These are phyloP conservation scores for Rotaria sp. DNA, from an alignment of 2,888 invertebrate genomes.

Conservation along the genomic window DNA sequence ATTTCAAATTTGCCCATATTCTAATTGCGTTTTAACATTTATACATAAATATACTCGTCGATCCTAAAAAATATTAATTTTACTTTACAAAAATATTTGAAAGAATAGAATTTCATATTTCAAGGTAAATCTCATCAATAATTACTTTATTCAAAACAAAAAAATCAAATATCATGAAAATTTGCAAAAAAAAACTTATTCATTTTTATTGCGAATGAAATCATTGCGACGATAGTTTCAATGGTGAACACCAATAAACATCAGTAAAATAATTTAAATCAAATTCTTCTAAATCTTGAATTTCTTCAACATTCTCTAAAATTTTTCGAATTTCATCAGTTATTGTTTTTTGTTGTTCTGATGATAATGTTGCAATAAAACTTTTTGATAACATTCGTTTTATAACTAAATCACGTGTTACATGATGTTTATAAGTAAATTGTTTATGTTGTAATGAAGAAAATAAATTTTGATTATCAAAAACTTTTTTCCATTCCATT, in stretches of 20 bases:
- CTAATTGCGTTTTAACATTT: too few relatives aligned
- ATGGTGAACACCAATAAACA: slow-evolving; percentile 7
- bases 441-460: background rate
- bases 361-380: background rate
- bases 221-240: background rate
- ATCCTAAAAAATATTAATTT: too few relatives aligned
- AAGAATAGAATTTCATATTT: too few relatives aligned
- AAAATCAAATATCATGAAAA: too few relatives aligned
- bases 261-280: background rate
- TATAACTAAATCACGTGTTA: background rate
- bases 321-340: background rate
- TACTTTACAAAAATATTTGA: too few relatives aligned
- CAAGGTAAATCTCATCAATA: too few relatives aligned
- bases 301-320: background rate
- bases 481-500: slow-evolving; percentile 1
- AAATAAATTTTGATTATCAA: background rate
- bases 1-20: too few relatives aligned
- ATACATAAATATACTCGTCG: too few relatives aligned
- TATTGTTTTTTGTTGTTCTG: background rate
- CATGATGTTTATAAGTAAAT: background rate
- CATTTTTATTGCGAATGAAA: too few relatives aligned
- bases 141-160: too few relatives aligned
- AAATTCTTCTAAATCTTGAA: background rate
- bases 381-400: background rate
- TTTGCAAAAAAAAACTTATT: too few relatives aligned